These are phyloP conservation scores for Lasioglossum marginatum DNA, from an alignment of 2,888 invertebrate genomes.

Conservation along the genomic window DNA sequence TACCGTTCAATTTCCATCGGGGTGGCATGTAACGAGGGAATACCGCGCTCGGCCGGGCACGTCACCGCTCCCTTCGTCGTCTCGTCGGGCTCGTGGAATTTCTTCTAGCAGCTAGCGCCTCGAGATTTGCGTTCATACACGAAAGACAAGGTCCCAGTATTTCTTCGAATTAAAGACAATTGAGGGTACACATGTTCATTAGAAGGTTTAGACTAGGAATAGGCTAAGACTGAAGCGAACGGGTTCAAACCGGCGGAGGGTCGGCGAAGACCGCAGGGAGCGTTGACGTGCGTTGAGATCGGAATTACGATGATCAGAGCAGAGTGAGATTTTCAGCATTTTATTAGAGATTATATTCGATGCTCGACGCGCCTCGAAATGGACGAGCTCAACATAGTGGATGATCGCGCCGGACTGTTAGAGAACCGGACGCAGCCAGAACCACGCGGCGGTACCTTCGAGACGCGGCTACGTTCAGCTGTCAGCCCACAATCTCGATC, in stretches of 20 bases:
- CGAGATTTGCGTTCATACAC: slow-evolving; percentile 5
- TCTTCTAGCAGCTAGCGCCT: slow-evolving; percentile 11
- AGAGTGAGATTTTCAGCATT: background rate
- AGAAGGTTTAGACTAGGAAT: background rate
- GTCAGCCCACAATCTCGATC: slow-evolving; percentile 82
- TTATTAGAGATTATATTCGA: background rate
- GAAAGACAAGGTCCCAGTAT: background rate
- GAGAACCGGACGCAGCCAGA: background rate
- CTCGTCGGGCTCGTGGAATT: background rate
- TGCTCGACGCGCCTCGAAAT: background rate
- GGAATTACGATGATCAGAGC: background rate
- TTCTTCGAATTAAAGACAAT: slow-evolving; percentile 5
- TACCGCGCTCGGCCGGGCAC: background rate
- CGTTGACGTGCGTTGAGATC: background rate
- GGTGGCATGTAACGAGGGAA: background rate
- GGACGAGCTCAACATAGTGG: background rate
- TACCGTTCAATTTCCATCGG: background rate
- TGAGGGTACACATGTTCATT: background rate
- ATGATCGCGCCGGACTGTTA: background rate
- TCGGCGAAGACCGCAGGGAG: background rate
- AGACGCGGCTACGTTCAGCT: slow-evolving; percentile 72
- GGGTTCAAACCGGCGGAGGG: background rate
- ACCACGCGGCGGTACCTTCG: background rate
- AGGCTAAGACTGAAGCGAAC: background rate
- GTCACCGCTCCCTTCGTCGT: background rate